phyloP scores from a whole-genome alignment of 2,888 invertebrate genomes.

The Drosophila atripex region DNA sequence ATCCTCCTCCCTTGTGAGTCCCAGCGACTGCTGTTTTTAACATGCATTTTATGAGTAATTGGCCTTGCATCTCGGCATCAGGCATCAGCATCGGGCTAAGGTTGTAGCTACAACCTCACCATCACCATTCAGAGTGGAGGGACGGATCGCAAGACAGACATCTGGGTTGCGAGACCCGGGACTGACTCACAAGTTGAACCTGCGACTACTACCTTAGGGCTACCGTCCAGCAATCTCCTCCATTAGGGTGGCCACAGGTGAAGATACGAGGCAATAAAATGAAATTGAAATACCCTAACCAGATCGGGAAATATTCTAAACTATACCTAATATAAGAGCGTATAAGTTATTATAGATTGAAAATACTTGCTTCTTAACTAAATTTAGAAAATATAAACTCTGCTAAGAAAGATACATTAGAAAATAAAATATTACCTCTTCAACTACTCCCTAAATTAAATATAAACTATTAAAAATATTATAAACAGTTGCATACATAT shows the following conservation, averaged over 20 bases:
- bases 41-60: conserved; percentile 79
- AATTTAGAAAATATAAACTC: too few species aligned
- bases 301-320: background rate
- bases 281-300: conserved; percentile 24
- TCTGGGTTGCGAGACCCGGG: conserved; percentile 20
- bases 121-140: conserved; percentile 5
- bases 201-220: conserved; percentile 57
- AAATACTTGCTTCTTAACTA: too few species aligned
- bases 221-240: conserved; percentile 63
- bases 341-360: too few species aligned
- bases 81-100: conserved; percentile 50
- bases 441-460: background rate
- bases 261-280: conserved; percentile 14
- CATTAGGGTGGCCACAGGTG: conserved; percentile 73
- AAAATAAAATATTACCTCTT: background rate
- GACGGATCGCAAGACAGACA: conserved; percentile 10
- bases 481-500: too few species aligned
- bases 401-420: too few species aligned
- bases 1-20: background rate
- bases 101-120: conserved; percentile 15
- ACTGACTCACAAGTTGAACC: conserved; percentile 65
- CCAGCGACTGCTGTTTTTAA: conserved; percentile 60
- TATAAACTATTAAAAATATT: background rate
- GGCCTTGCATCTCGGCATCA: conserved; percentile 63
- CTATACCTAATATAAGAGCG: background rate